Evolutionary conservation across 2,113 vertebrate species (phyloP), one percentile per base, ranked within the genome.

Genomic region (Larimichthys crocea): DNA sequence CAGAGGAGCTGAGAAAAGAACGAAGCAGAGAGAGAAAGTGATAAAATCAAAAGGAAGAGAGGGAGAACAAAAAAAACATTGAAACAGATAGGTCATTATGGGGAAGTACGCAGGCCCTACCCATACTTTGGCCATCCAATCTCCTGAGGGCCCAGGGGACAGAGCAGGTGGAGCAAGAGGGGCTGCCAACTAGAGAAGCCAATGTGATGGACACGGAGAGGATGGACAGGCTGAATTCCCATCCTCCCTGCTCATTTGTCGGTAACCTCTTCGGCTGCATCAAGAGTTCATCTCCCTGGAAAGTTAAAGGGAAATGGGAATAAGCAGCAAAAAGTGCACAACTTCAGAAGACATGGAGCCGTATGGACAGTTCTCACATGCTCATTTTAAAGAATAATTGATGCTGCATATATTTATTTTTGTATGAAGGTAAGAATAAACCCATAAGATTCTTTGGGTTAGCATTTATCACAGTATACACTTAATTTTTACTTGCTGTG

Each of bases 401-500:
- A 91, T 82, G 85, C 82, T 90, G 79, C 81, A 82, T 83, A 89
- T 79, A 80, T 89, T 84, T 91, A 89, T 87, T 91, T 93, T 92
- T 88, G 31, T 91, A 91, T 11, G 31, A 82, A 49, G 53, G 57
- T 67, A 74, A 73, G 29, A 80, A 40, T 16, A n/a, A 61, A 66
- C 31, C 56, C 11, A 42, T 46, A 35, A 20, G 5, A 7, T 49
- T 65, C 24, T 59, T 61, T 70, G 59, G 55, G 56, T 77, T 22
- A 11, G 61, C 56, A 74, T 64, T 77, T 55, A 76, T 68, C 46
- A 75, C 29, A 48, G 42, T 76, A 56, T 72, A 44, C 20, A 48
- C n/a, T 63, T 68, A 42, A 29, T 66, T 82, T 91, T 53, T 59
- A 79, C 20, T 77, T 59, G 29, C 40, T 79, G 42, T 79, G 53